Evolutionary conservation across 2,113 vertebrate species (phyloP), one percentile per base, ranked within the genome.

Genomic region (Xyliphius kryptos): DNA sequence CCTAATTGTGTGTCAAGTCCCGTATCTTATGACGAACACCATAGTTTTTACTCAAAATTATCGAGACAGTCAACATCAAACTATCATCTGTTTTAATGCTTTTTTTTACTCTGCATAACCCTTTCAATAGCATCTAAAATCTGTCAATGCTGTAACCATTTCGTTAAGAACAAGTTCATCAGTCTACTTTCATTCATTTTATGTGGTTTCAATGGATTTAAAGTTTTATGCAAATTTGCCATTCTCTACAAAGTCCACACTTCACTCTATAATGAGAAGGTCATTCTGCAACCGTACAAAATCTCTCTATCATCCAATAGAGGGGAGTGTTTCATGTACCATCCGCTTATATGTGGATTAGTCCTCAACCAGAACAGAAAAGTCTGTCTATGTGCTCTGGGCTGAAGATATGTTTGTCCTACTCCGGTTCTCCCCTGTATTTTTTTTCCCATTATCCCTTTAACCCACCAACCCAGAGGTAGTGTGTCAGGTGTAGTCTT

Each of bases 301-400:
- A 61, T 82, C 57, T 75, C 72, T 15, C 5, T 71, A 51, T 70
- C 72, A 64, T 76, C 84, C 87, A 83, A 85, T 66, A 87, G 87
- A 84, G 83, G 84, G 82, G 65, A 70, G 76, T 85, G 77, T 88
- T 85, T 80, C 73, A 81, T 87, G 79, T 85, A 69, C 21, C 1
- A 71, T 67, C 6, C 62, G 56, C 63, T 16, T 48, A 16, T 67
- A 76, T 74, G 63, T 21, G 16, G 72, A 64, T 72, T 46, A 62
- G 48, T 32, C 50, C 44, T 61, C 17, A 48, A 65, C 54, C 60
- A 67, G 66, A 68, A 61, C 66, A 56, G 77, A 67, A 69, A 68
- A 66, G 69, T 17, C 74, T 67, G 63, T 44, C 56, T 19, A 50
- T 66, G 59, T 37, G 47, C 67, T 68, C 66, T 46, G 62, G 70